Conservation (phyloP, 2,113 vertebrate species). For the Casuarius casuarius region DNA sequence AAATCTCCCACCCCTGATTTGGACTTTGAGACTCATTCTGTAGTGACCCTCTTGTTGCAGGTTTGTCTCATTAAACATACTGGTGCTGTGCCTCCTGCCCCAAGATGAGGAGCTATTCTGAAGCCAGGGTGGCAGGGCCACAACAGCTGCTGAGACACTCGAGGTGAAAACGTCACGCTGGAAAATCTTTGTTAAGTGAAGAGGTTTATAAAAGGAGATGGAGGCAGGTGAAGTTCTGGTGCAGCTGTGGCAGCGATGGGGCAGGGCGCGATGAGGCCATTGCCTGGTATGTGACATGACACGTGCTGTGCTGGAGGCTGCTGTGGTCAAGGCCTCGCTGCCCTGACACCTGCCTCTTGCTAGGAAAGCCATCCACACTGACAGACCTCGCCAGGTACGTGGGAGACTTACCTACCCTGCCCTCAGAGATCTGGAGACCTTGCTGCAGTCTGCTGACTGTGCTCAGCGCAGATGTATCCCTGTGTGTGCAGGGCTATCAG, state of each 20-base stretch:
- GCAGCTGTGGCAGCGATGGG: too few species aligned
- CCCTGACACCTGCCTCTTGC: too few species aligned
- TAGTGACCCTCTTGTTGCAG: background rate
- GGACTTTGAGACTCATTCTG: background rate
- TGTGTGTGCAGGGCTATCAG: too few species aligned
- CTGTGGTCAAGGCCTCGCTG: too few species aligned
- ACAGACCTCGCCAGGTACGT: too few species aligned
- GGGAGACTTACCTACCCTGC: too few species aligned
- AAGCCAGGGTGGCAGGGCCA: background rate
- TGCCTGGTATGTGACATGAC: background rate
- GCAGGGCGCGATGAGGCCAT: background rate
- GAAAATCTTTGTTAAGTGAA: background rate
- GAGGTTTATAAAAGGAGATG: background rate
- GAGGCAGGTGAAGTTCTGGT: background rate
- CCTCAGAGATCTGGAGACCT: too few species aligned
- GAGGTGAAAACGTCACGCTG: background rate
- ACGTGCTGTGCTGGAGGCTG: background rate
- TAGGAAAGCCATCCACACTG: too few species aligned
- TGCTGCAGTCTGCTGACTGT: too few species aligned
- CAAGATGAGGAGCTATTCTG: background rate
- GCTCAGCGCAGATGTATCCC: too few species aligned
- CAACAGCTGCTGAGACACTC: background rate
- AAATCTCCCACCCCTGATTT: background rate
- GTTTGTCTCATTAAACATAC: background rate
- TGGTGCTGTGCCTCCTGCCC: background rate